Base-by-base conservation (phyloP, 2,797 vertebrate genomes). In the Benthosema pterotum region DNA sequence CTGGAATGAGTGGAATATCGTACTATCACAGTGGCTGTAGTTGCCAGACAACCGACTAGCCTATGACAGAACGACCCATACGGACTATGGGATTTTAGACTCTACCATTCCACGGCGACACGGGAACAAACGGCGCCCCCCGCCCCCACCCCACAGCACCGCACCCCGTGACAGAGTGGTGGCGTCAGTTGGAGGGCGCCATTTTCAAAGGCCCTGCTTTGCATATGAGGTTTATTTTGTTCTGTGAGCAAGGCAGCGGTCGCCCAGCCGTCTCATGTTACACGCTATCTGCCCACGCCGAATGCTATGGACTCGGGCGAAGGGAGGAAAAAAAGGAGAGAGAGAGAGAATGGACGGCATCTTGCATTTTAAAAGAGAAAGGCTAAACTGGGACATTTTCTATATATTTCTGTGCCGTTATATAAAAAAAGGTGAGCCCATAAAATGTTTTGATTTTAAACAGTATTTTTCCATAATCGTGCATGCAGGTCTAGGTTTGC, bases 121-220 rank as follows among this genome's bases (percentile, higher is more conserved):
- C 75, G 16, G 83, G 81, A 80, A 77, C 74, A 59, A 75, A 48
- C 59, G 74, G 75, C 74, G 43, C 50, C 2, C 43, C 19, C 46
- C 3, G 13, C 52, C 32, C 42, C 56, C 5, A n/a, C n/a, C 28
- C 66, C 43, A 63, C 52, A 25, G 22, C 22, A 25, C 22, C 22
- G 19, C 19, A 55, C 57, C 49, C 68, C 13, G 47, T 58, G 76
- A 75, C 75, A 46, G 57, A 71, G 79, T 75, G 72, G 79, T 75
- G 75, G 74, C 55, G 79, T 84, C 75, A 80, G 74, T 79, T 60
- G 52, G 66, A 63, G 52, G 77, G 90, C 90, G 90, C 90, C 87
- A 89, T 86, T 89, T 91, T 91, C 85, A 88, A 90, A 91, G 76
- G 68, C 54, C 55, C 38, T 46, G 47, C 64, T 85, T 83, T 77